A percentile compares a stretch with the other conserved stretches of the same genome.
phyloP scores from a whole-genome alignment of 2,113 vertebrate species.

The Azemiops feae region DNA sequence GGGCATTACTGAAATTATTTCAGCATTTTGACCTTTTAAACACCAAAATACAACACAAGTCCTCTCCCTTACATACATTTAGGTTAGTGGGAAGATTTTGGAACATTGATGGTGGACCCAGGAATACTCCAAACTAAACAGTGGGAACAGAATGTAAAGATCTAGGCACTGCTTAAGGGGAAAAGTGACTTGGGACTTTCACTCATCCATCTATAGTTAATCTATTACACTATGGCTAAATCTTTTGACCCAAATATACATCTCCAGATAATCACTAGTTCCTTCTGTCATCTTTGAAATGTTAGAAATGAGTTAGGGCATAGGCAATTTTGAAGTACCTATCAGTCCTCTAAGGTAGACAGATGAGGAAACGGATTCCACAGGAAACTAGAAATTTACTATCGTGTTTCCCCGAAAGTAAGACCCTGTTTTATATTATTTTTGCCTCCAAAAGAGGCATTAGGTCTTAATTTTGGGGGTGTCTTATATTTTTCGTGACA shows the following conservation, averaged over 20 bases:
- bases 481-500: no score
- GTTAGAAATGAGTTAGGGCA: not conserved
- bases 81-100: not conserved
- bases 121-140: not conserved
- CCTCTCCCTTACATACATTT: not conserved
- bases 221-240: not conserved
- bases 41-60: not conserved
- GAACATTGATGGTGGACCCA: not conserved
- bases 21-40: not conserved
- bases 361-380: not conserved
- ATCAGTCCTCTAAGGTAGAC: not conserved
- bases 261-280: not conserved
- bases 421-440: no score
- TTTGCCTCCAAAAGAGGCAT: no score
- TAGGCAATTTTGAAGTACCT: not conserved
- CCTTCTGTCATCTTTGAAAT: not conserved
- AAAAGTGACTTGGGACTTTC: not conserved
- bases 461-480: no score
- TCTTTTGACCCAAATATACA: not conserved
- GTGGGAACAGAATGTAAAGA: not conserved
- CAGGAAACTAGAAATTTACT: not conserved
- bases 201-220: not conserved
- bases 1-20: not conserved
- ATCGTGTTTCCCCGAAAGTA: no score
- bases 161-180: not conserved